Evolutionary conservation across 2,797 vertebrate species (phyloP).

Genomic region (Hoplostethus mediterraneus): DNA sequence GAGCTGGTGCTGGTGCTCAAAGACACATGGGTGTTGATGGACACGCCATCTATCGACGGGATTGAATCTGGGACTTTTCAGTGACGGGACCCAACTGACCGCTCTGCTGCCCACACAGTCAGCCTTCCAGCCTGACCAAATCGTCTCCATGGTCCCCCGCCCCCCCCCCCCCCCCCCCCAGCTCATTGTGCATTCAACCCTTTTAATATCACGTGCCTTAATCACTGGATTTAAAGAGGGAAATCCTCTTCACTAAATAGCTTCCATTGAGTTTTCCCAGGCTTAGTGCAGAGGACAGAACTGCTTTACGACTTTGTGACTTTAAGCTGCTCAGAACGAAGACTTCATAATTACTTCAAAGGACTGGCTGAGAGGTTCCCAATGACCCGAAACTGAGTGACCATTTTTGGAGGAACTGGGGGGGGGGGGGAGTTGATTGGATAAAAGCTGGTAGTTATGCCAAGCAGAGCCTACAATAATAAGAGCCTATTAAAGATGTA

Average conservation of each 20-base stretch:
- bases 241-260: conserved; percentile 38
- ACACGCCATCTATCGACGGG: too few species aligned
- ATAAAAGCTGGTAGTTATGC: conserved; percentile 3
- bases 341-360: conserved; percentile 50
- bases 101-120: not conserved
- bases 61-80: too few species aligned
- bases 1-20: too few species aligned
- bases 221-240: conserved; percentile 42
- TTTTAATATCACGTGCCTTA: conserved; percentile 13
- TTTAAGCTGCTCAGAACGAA: conserved; percentile 51
- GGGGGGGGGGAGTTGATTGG: conserved; percentile 1
- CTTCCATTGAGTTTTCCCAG: conserved; percentile 40
- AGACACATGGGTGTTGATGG: too few species aligned
- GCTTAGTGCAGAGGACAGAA: conserved; percentile 36
- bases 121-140: conserved; percentile 4
- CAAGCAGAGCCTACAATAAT: conserved; percentile 12
- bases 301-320: conserved; percentile 52
- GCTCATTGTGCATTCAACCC: conserved; percentile 37
- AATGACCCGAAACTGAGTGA: conserved; percentile 52
- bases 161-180: not conserved
- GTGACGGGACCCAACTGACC: too few species aligned
- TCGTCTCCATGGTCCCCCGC: not conserved
- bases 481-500: conserved; percentile 4
- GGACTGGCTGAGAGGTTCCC: conserved; percentile 39
- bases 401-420: conserved; percentile 23